phyloP scores from a whole-genome alignment of 2,797 vertebrate genomes.

The Tachyglossus aculeatus region DNA sequence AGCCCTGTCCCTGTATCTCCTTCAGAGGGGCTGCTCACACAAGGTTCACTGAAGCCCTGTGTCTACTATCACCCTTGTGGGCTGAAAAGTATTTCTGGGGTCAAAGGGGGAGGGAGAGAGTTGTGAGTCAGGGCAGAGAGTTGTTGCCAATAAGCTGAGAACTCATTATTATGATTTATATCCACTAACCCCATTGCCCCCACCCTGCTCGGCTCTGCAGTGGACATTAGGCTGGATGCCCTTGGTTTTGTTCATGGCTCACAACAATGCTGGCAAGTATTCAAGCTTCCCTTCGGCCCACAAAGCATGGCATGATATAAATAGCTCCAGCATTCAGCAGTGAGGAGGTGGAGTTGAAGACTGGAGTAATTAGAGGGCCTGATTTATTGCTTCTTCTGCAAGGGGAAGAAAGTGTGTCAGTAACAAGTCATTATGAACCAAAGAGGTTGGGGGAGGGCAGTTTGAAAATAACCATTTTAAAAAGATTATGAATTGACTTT shows the following conservation, averaged over 20 bases:
- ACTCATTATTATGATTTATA: not conserved
- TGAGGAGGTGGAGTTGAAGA: constrained; percentile 16
- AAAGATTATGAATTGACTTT: constrained; percentile 49
- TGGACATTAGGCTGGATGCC: not conserved
- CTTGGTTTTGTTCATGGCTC: constrained; percentile 7
- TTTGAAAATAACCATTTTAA: constrained; percentile 56
- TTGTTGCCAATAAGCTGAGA: not conserved
- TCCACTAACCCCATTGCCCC: not conserved
- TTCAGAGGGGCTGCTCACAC: not conserved
- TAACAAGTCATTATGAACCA: constrained; percentile 25
- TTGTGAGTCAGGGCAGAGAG: not conserved
- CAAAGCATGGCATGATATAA: not conserved
- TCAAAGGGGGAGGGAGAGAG: not conserved
- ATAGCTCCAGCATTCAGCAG: not conserved
- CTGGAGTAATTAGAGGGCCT: constrained; percentile 26
- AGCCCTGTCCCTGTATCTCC: no score
- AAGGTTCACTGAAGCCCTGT: not conserved
- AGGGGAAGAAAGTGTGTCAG: constrained; percentile 36
- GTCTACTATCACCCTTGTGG: not conserved
- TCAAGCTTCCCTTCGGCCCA: not conserved
- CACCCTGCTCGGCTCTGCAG: not conserved
- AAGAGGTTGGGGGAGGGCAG: not conserved
- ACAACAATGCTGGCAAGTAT: constrained; percentile 14
- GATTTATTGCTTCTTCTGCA: constrained; percentile 37
- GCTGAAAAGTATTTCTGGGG: not conserved